Evolutionary conservation across 2,797 vertebrate species (phyloP).

Genomic region (Antrozous pallidus): DNA sequence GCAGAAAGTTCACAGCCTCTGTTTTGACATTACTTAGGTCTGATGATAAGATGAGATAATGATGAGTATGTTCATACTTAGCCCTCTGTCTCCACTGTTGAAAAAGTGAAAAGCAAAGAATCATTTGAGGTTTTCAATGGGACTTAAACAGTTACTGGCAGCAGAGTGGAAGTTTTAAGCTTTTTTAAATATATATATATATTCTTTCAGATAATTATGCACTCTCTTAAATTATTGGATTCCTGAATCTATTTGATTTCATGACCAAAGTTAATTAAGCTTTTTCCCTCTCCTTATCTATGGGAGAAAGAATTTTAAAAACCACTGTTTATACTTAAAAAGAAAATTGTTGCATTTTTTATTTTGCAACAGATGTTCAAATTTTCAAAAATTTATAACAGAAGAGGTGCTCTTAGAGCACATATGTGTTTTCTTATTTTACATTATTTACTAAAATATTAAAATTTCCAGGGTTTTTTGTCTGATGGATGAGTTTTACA

Average conservation of each 20-base stretch:
- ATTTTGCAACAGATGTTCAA: background rate
- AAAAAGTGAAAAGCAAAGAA: background rate
- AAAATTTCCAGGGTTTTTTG: background rate
- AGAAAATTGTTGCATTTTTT: background rate
- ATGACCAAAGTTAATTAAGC: background rate
- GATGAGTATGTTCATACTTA: background rate
- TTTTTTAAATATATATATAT: no score
- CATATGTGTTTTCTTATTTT: background rate
- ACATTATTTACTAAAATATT: background rate
- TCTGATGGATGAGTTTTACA: background rate
- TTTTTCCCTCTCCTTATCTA: background rate
- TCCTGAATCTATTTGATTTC: background rate
- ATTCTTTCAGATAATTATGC: background rate
- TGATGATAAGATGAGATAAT: background rate
- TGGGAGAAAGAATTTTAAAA: background rate
- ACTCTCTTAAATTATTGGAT: background rate
- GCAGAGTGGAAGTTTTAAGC: background rate
- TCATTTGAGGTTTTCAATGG: background rate
- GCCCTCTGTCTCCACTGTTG: background rate
- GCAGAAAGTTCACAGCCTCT: slow-evolving; percentile 7
- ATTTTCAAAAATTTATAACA: background rate
- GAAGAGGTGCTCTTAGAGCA: background rate
- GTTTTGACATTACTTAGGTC: background rate
- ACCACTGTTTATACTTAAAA: background rate
- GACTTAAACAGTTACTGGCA: slow-evolving; percentile 1